Percentiles rank a stretch among this genome's conserved stretches.
Conservation (phyloP, 2,113 vertebrate species). For the Pitta sordida region DNA sequence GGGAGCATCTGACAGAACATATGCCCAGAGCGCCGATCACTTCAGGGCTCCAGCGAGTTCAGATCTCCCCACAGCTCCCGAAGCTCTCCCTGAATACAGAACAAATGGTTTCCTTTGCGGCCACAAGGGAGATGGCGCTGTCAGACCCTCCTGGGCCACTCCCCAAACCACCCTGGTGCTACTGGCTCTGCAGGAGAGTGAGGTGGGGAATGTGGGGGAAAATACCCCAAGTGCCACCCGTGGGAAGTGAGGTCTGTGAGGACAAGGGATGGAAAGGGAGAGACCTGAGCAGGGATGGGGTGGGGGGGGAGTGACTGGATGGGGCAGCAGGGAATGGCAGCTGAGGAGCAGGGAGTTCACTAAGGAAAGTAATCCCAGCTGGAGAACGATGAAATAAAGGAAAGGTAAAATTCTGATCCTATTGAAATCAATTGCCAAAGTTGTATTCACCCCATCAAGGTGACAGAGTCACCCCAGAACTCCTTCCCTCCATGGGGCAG, state of each 20-base stretch:
- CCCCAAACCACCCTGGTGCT: neutral
- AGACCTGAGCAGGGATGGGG: too few species aligned
- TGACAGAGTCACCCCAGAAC: neutral
- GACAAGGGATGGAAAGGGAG: neutral
- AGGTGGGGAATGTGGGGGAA: fast-evolving
- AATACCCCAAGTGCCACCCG: fast-evolving
- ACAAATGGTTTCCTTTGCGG: neutral
- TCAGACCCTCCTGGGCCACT: neutral
- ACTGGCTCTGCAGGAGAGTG: fast-evolving
- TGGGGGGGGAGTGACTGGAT: too few species aligned
- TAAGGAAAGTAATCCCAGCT: neutral
- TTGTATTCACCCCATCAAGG: neutral
- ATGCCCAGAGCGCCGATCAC: neutral
- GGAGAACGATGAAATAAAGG: neutral
- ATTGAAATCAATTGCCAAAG: neutral
- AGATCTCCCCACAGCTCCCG: neutral
- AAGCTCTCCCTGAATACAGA: neutral
- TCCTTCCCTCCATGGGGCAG: neutral
- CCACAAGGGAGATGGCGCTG: neutral
- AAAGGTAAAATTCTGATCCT: neutral
- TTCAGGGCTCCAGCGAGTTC: neutral
- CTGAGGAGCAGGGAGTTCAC: too few species aligned
- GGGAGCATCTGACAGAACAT: neutral
- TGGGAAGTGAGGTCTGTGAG: neutral
- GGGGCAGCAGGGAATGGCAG: too few species aligned